phyloP scores from a whole-genome alignment of 2,888 invertebrate genomes.

The Nephrotoma flavescens region DNA sequence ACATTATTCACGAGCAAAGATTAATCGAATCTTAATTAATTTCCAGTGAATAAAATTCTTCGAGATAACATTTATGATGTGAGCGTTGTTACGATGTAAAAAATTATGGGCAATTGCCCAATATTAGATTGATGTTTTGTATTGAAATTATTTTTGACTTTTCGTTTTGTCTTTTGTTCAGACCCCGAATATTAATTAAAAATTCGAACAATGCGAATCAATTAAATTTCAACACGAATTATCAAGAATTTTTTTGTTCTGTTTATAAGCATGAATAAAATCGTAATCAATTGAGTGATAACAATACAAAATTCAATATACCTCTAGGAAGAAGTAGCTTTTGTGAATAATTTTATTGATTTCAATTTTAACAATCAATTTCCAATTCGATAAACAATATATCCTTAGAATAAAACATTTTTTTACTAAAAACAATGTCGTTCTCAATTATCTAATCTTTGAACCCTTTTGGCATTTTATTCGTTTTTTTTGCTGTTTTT shows the following conservation, averaged over 20 bases:
- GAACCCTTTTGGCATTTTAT: conserved; percentile 1
- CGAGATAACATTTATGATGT: neutral
- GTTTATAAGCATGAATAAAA: neutral
- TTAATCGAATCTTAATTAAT: neutral
- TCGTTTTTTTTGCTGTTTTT: neutral
- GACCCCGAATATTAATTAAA: too few species aligned
- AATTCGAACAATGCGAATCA: neutral
- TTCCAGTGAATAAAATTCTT: neutral
- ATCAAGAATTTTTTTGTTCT: neutral
- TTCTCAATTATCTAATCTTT: conserved; percentile 2
- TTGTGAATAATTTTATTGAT: neutral
- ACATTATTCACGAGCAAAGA: neutral
- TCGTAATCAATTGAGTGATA: neutral
- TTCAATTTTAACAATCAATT: neutral
- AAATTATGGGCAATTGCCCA: neutral
- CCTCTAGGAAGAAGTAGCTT: neutral
- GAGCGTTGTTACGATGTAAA: neutral
- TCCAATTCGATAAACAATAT: neutral
- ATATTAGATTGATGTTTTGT: too few species aligned
- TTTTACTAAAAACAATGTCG: neutral
- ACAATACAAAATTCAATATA: neutral
- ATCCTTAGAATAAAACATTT: neutral
- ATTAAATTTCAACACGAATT: neutral
- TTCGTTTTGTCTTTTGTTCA: too few species aligned
- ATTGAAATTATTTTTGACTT: too few species aligned